phyloP scores from a whole-genome alignment of 2,797 vertebrate species.

The Anniella stebbinsi region DNA sequence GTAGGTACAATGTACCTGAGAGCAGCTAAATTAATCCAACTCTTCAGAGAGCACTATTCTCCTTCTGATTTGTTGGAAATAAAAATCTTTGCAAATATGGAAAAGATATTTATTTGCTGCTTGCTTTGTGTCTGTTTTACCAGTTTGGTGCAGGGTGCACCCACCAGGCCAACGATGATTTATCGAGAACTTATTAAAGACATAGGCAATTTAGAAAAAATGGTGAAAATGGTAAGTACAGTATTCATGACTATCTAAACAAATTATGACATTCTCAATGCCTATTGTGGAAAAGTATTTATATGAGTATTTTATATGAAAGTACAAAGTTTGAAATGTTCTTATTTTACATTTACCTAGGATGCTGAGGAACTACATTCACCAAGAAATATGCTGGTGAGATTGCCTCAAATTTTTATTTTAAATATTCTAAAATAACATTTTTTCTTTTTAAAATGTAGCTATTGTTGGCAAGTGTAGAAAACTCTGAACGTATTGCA shows the following conservation, averaged over 20 bases:
- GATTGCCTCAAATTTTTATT: conserved; percentile 65
- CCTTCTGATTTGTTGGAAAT: conserved; percentile 53
- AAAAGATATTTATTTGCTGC: conserved; percentile 79
- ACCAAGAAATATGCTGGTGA: conserved; percentile 77
- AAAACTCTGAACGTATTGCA: neutral
- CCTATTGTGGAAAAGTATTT: neutral
- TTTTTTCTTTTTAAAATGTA: conserved; percentile 21
- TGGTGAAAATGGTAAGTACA: conserved; percentile 77
- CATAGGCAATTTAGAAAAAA: conserved; percentile 47
- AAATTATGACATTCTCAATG: conserved; percentile 39
- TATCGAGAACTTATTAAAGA: neutral
- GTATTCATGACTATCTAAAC: neutral
- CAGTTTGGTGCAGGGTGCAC: conserved; percentile 37
- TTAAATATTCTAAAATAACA: conserved; percentile 44
- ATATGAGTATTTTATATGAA: conserved; percentile 47
- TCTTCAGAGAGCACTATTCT: conserved; percentile 59
- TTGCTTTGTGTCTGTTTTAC: conserved; percentile 78
- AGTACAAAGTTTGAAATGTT: conserved; percentile 59
- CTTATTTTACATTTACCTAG: conserved; percentile 73
- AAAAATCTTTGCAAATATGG: conserved; percentile 75
- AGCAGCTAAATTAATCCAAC: conserved; percentile 71
- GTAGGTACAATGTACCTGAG: conserved; percentile 83
- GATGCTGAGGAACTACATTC: conserved; percentile 72
- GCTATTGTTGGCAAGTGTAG: neutral
- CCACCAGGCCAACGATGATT: accelerated